phyloP scores from a whole-genome alignment of 2,113 vertebrate species.

The Xiphophorus hellerii region DNA sequence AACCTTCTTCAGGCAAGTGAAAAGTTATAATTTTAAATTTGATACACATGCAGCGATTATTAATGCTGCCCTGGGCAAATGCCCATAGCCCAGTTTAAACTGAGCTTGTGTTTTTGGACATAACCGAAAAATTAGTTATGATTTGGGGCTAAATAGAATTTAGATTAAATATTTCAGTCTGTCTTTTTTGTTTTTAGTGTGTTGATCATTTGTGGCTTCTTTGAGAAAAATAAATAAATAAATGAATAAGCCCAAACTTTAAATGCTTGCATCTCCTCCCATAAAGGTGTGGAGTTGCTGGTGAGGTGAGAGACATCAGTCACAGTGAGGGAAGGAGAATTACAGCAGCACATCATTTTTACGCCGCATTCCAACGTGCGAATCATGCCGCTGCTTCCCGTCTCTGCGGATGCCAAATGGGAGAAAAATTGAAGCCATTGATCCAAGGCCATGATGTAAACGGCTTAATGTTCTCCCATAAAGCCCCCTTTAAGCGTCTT shows the following conservation, averaged over 20 bases:
- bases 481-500: constrained; percentile 65
- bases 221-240: background rate
- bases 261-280: background rate
- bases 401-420: constrained; percentile 39
- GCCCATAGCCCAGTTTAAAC: background rate
- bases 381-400: constrained; percentile 14
- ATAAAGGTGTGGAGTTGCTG: background rate
- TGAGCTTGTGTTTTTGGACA: background rate
- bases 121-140: background rate
- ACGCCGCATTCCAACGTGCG: background rate
- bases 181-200: background rate
- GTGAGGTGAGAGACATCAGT: constrained; percentile 19
- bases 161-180: background rate
- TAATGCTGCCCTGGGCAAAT: background rate
- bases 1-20: too few relatives aligned
- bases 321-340: constrained; percentile 32
- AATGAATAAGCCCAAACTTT: background rate
- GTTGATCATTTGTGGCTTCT: too few relatives aligned
- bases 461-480: constrained; percentile 72
- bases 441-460: constrained; percentile 64
- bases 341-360: constrained; percentile 66
- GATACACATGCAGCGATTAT: background rate
- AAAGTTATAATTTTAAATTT: background rate
- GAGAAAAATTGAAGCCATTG: constrained; percentile 69
- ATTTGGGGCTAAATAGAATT: background rate